A percentile compares a stretch with the other conserved stretches of the same genome.
These are phyloP conservation scores for Mus pahari DNA, from an alignment of 2,113 vertebrate genomes.

Conservation along the genomic window DNA sequence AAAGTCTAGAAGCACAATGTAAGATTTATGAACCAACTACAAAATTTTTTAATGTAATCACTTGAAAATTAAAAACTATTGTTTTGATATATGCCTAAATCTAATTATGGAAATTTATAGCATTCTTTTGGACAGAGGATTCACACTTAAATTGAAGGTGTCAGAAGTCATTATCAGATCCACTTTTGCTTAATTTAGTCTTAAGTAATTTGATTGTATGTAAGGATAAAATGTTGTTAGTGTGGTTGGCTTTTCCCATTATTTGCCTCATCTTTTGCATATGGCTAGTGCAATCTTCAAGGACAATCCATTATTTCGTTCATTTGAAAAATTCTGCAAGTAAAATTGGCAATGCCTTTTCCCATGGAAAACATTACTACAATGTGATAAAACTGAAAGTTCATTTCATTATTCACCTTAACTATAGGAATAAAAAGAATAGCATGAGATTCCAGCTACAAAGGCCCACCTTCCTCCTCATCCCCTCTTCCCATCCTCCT, in stretches of 20 bases:
- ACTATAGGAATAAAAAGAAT: neutral
- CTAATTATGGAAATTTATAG: neutral
- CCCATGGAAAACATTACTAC: neutral
- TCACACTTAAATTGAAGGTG: neutral
- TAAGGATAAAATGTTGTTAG: neutral
- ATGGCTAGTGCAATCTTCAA: neutral
- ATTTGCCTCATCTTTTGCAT: neutral
- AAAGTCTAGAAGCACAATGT: neutral
- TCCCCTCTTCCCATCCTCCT: neutral
- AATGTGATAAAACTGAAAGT: neutral
- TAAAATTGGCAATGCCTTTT: neutral
- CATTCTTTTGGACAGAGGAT: neutral
- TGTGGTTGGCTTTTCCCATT: neutral
- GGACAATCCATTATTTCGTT: neutral
- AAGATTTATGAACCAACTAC: neutral
- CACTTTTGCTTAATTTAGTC: neutral
- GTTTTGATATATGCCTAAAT: neutral
- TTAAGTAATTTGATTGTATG: neutral
- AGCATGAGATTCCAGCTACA: neutral
- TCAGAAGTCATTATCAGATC: neutral
- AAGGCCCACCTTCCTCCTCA: neutral
- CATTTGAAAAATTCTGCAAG: neutral
- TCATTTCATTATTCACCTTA: neutral
- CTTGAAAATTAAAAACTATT: slow-evolving; percentile 24
- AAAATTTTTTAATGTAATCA: neutral